phyloP scores from a whole-genome alignment of 2,113 vertebrate genomes.

The Embiotoca jacksoni region DNA sequence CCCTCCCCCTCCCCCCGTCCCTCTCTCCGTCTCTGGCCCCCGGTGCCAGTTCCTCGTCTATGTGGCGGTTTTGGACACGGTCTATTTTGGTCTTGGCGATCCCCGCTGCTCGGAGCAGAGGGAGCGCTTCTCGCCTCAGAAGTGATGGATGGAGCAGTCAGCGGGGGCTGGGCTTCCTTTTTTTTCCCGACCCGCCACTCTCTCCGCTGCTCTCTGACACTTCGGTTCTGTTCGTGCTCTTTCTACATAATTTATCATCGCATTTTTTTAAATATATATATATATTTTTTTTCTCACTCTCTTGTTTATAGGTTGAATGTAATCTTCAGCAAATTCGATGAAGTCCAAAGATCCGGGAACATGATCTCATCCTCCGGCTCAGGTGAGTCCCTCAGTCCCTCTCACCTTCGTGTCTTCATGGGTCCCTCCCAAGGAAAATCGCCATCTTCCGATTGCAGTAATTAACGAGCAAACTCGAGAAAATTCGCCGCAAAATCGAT shows the following conservation, averaged over 20 bases:
- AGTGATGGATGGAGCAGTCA: slow-evolving; percentile 8
- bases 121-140: slow-evolving; percentile 26
- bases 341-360: slow-evolving; percentile 97
- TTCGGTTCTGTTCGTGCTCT: neutral
- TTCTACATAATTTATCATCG: no score
- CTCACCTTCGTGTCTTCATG: neutral
- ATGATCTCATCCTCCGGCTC: slow-evolving; percentile 92
- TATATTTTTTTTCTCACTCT: neutral
- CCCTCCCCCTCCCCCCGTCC: neutral
- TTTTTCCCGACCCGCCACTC: neutral
- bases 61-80: slow-evolving; percentile 16
- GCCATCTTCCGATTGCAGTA: no score
- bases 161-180: neutral
- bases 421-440: no score
- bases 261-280: no score
- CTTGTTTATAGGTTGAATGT: slow-evolving; percentile 92
- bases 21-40: slow-evolving; percentile 6
- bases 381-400: slow-evolving; percentile 84
- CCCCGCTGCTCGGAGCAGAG: slow-evolving; percentile 15
- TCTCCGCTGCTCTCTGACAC: slow-evolving; percentile 1
- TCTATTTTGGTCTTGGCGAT: slow-evolving; percentile 49
- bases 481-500: no score
- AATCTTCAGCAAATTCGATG: slow-evolving; percentile 98
- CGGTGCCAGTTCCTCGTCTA: slow-evolving; percentile 29
- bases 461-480: no score